Evolutionary conservation across 1,140 invertebrate genomes (phyloP).

Genomic region (Aphaenogaster floridana): DNA sequence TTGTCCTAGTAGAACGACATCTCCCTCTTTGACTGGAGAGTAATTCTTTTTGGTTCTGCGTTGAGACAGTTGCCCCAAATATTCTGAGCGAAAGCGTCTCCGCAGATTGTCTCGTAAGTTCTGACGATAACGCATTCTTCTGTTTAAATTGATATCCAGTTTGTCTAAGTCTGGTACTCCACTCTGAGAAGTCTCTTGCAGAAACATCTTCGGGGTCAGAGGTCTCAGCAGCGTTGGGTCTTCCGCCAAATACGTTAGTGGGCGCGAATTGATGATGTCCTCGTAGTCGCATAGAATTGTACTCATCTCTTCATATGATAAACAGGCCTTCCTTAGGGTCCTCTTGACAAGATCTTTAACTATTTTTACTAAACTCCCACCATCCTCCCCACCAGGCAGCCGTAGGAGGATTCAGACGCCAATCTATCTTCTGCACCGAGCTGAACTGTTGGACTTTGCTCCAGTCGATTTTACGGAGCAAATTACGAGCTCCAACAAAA

Average conservation of each 20-base stretch:
- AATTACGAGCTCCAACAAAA: not conserved
- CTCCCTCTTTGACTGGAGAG: not conserved
- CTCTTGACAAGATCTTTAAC: constrained; percentile 63
- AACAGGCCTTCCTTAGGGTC: constrained; percentile 68
- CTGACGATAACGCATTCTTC: not conserved
- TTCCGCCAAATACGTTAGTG: not conserved
- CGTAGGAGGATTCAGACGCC: constrained; percentile 79
- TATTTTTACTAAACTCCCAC: constrained; percentile 78
- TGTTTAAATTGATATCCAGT: not conserved
- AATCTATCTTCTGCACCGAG: not conserved
- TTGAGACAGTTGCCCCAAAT: not conserved
- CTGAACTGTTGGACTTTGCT: not conserved
- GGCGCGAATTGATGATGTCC: constrained; percentile 15
- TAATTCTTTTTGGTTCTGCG: not conserved
- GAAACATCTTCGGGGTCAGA: not conserved
- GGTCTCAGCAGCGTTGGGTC: not conserved
- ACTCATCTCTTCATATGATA: constrained; percentile 74
- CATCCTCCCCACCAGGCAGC: constrained; percentile 81
- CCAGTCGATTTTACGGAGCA: not conserved
- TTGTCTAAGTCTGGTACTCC: not conserved
- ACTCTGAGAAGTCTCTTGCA: not conserved
- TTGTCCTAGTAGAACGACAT: not conserved
- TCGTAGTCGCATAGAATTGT: constrained; percentile 76
- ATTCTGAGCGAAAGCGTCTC: not conserved
- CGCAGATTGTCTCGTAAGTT: not conserved